Evolutionary conservation across 2,113 vertebrate species (phyloP), one percentile per base, ranked within the genome.

Genomic region (Cavia aperea): DNA sequence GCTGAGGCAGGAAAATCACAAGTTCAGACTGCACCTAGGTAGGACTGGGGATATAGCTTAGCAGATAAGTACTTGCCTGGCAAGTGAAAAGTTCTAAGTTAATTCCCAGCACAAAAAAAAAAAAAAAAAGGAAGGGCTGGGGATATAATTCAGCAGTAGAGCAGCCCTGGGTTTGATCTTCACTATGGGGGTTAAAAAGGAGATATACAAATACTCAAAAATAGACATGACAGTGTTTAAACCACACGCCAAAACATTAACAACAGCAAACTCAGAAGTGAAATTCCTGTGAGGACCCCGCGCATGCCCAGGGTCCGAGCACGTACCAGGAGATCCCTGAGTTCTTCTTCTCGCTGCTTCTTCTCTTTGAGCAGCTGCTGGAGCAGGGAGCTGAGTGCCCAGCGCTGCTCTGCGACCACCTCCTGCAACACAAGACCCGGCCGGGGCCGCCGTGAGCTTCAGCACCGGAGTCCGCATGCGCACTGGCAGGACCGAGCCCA

Each of bases 281-380:
- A 68, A 70, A 39, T 36, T 2, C 36, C 1, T 10, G 8, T 21
- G 8, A 8, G 1, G 43, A 77, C 7, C 72, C 43, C 16, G 16
- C 29, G 31, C 75, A 8, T 5, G 16, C 7, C 0, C 54, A 2
- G 43, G n/a, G 3, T 26, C 86, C 14, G 0, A 1, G 46, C 87
- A 72, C 98, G 94, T 97, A 99, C 99, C 98, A 99, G 97, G 91
- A 99, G 97, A 23, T 98, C 98, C 18, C 58, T 97, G 16, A 99
- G 98, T 51, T 99, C 99, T 58, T 98, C 97, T 95, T 99, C 99
- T 36, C 99, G 97, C 92, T 99, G 98, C 72, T 97, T 97, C 95
- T 98, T 99, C 94, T 99, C 99, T 94, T 99, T 99, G 95, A 99
- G 98, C 85, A 99, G 98, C 97, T 99, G 98, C 97, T 99, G 99